Percentiles rank a stretch among this genome's conserved stretches.
These are phyloP conservation scores for Ctenopoma kingsleyae DNA, from an alignment of 2,797 vertebrate species.

Conservation along the genomic window DNA sequence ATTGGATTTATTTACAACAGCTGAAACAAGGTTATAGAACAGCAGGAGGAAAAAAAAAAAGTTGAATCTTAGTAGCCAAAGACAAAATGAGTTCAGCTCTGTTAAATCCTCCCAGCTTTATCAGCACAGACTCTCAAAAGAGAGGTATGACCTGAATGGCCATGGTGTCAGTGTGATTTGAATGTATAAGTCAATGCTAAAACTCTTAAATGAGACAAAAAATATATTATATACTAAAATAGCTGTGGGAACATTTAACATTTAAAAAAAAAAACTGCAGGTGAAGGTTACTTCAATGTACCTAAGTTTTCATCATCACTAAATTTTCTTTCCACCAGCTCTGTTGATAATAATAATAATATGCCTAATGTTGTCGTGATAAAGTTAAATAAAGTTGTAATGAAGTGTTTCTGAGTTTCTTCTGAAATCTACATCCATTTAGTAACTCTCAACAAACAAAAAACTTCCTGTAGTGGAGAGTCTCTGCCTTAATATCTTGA, in stretches of 20 bases:
- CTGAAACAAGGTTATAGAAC: constrained; percentile 32
- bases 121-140: background rate
- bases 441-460: background rate
- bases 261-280: background rate
- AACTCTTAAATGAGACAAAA: background rate
- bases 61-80: background rate
- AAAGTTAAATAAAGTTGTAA: background rate
- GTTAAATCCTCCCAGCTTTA: background rate
- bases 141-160: background rate
- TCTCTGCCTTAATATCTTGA: constrained; percentile 1
- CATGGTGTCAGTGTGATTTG: background rate
- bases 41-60: background rate
- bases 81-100: constrained; percentile 8
- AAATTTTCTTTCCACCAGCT: background rate
- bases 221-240: background rate
- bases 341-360: background rate
- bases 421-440: background rate
- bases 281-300: background rate
- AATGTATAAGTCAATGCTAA: background rate
- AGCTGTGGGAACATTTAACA: background rate
- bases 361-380: background rate
- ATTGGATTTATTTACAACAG: constrained; percentile 60
- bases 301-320: background rate
- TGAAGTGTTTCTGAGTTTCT: background rate
- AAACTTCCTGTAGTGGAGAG: constrained; percentile 7